A percentile compares a stretch with the other conserved stretches of the same genome.
phyloP scores from a whole-genome alignment of 2,113 vertebrate species.

The Ophiodon elongatus region DNA sequence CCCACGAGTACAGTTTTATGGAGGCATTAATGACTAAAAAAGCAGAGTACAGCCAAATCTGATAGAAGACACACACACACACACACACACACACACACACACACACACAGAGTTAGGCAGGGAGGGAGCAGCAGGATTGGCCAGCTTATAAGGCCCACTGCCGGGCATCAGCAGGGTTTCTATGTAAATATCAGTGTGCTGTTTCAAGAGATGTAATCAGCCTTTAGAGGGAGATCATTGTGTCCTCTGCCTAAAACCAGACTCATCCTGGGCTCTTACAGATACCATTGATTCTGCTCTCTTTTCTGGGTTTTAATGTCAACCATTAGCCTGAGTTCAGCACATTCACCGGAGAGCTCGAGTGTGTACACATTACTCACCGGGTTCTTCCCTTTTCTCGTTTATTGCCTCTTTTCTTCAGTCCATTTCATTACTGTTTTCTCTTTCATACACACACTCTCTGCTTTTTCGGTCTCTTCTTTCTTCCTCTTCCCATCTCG shows the following conservation, averaged over 20 bases:
- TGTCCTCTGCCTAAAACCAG: slow-evolving; percentile 62
- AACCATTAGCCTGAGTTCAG: slow-evolving; percentile 70
- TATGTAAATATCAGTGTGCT: slow-evolving; percentile 67
- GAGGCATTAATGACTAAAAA: slow-evolving; percentile 27
- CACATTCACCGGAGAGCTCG: slow-evolving; percentile 47
- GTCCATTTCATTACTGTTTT: slow-evolving; percentile 22
- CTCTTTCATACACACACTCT: neutral
- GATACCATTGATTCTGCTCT: slow-evolving; percentile 68
- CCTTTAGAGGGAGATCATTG: slow-evolving; percentile 62
- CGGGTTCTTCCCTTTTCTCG: slow-evolving; percentile 4
- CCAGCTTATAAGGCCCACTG: slow-evolving; percentile 4
- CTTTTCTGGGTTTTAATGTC: slow-evolving; percentile 63
- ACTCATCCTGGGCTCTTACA: slow-evolving; percentile 48
- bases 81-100: neutral
- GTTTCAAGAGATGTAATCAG: slow-evolving; percentile 71
- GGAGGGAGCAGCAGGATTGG: slow-evolving; percentile 16
- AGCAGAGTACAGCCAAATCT: slow-evolving; percentile 40
- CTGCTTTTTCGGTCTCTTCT: neutral
- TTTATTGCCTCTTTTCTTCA: slow-evolving; percentile 36
- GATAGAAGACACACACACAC: slow-evolving; percentile 34
- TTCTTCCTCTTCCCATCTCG: neutral
- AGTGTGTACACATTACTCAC: slow-evolving; percentile 53
- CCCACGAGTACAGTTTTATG: slow-evolving; percentile 13
- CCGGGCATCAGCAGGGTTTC: slow-evolving; percentile 50
- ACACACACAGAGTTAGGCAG: slow-evolving; percentile 26